phyloP scores from a whole-genome alignment of 92 coral and sea anemone genomes.

The Porites lobata region DNA sequence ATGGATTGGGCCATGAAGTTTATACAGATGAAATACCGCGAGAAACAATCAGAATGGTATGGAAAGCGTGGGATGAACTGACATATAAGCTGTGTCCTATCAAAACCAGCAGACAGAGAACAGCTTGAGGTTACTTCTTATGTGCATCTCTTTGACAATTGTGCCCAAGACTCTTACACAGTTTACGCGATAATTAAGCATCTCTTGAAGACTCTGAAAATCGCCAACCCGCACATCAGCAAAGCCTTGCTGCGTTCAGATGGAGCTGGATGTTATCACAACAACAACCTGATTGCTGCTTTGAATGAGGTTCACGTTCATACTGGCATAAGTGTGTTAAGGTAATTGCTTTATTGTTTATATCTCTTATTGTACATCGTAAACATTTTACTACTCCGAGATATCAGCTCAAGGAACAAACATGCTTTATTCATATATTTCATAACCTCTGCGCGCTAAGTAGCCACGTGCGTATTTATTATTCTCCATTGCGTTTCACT shows the following conservation, averaged over 20 bases:
- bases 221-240: no score
- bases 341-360: background rate
- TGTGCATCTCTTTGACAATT: slow-evolving; percentile 29
- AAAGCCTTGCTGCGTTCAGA: no score
- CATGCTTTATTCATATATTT: no score
- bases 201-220: no score
- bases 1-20: slow-evolving; percentile 32
- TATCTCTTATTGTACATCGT: no score
- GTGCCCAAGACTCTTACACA: slow-evolving; percentile 20
- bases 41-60: slow-evolving; percentile 46
- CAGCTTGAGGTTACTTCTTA: slow-evolving; percentile 25
- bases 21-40: slow-evolving; percentile 41
- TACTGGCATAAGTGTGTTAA: slow-evolving; percentile 27
- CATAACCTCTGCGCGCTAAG: no score
- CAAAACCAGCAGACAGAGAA: slow-evolving; percentile 33
- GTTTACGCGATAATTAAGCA: slow-evolving; percentile 28
- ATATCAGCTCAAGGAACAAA: no score
- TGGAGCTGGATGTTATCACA: no score
- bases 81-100: slow-evolving; percentile 33
- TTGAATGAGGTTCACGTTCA: slow-evolving; percentile 19
- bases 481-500: no score
- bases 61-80: slow-evolving; percentile 39
- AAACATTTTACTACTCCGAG: no score
- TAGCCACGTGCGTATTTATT: no score
- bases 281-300: slow-evolving; percentile 7